Conservation (phyloP, 2,888 invertebrate species). For the Nipponacmea schrenckii region DNA sequence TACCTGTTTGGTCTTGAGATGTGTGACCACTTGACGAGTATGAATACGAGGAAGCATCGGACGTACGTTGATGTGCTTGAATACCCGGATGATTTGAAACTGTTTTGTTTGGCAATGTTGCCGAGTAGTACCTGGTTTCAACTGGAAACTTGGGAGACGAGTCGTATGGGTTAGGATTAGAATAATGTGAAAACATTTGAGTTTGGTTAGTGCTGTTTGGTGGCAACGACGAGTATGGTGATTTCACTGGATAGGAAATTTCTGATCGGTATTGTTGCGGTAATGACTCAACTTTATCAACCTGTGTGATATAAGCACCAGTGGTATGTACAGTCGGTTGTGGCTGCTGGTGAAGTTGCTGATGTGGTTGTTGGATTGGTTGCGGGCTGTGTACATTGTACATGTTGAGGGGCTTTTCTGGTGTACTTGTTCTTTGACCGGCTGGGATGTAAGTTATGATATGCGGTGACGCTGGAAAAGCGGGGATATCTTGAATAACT, state of each 20-base stretch:
- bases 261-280: slow-evolving; percentile 47
- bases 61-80: background rate
- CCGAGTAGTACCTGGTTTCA: slow-evolving; percentile 13
- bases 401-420: background rate
- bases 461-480: background rate
- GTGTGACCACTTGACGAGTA: slow-evolving; percentile 14
- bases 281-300: slow-evolving; percentile 41
- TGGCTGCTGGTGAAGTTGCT: background rate
- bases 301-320: slow-evolving; percentile 13
- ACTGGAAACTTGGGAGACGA: slow-evolving; percentile 15
- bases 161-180: slow-evolving; percentile 10
- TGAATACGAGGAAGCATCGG: slow-evolving; percentile 4
- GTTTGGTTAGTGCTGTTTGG: background rate
- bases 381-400: background rate
- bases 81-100: background rate
- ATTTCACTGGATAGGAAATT: slow-evolving; percentile 41
- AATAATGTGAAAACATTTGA: slow-evolving; percentile 12
- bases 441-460: slow-evolving; percentile 9
- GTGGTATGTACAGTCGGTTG: background rate
- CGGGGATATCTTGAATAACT: background rate
- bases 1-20: slow-evolving; percentile 9
- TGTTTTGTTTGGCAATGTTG: background rate
- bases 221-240: slow-evolving; percentile 20
- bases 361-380: background rate
- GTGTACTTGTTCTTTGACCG: background rate